These are phyloP conservation scores for Endotricha flammealis DNA, from an alignment of 2,888 invertebrate species.

Conservation along the genomic window DNA sequence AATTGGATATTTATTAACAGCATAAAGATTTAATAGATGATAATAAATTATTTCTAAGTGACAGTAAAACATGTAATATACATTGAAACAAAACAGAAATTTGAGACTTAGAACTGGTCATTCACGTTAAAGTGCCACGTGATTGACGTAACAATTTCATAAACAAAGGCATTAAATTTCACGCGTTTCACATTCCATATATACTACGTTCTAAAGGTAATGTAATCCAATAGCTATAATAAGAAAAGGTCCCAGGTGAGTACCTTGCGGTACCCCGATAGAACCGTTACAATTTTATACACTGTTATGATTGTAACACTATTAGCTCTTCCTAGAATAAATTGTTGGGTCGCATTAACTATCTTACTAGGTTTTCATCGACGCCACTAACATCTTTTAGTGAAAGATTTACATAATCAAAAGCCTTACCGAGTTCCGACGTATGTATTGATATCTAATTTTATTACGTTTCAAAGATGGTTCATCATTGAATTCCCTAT, in stretches of 20 bases:
- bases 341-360: conserved; percentile 22
- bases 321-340: conserved; percentile 21
- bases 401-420: no score
- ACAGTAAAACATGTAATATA: no score
- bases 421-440: no score
- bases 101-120: conserved; percentile 17
- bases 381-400: no score
- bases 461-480: no score
- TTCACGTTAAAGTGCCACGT: conserved; percentile 37
- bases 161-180: conserved; percentile 46
- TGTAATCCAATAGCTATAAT: conserved; percentile 24
- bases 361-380: no score
- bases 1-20: no score
- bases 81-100: conserved; percentile 4
- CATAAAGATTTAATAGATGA: neutral
- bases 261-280: conserved; percentile 48
- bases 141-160: conserved; percentile 30
- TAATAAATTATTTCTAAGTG: no score
- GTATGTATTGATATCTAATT: no score
- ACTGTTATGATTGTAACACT: conserved; percentile 14
- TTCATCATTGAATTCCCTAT: no score
- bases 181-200: conserved; percentile 29
- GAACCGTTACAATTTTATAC: conserved; percentile 20
- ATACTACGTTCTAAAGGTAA: conserved; percentile 28
- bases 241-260: conserved; percentile 44